Evolutionary conservation across 2,113 vertebrate genomes (phyloP).

Genomic region (Antechinus flavipes): DNA sequence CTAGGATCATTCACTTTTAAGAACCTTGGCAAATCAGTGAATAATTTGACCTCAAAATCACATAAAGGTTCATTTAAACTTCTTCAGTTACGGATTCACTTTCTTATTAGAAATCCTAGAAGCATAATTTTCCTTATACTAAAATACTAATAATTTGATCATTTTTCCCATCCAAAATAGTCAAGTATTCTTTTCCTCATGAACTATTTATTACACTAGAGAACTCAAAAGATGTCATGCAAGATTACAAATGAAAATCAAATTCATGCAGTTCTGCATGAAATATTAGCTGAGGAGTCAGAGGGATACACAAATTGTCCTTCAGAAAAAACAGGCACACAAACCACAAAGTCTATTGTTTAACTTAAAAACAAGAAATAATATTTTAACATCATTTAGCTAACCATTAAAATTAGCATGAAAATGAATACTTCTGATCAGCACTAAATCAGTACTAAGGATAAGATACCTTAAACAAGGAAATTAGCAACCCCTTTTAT

Average conservation of each 20-base stretch:
- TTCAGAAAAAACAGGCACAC: slow-evolving; percentile 12
- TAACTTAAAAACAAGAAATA: background rate
- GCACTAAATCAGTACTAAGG: too few species aligned
- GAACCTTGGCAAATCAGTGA: background rate
- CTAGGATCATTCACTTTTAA: background rate
- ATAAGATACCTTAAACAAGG: too few species aligned
- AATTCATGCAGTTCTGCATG: background rate
- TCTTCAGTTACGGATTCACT: background rate
- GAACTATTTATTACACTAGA: background rate
- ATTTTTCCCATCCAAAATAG: background rate
- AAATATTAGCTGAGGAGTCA: background rate
- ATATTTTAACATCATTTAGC: background rate
- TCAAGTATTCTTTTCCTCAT: background rate
- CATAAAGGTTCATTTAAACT: background rate
- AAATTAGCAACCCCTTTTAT: background rate
- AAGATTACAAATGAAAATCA: background rate
- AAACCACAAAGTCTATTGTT: background rate
- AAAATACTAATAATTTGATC: background rate
- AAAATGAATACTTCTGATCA: background rate
- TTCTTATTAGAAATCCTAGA: background rate
- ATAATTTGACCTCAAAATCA: background rate
- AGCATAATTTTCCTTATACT: background rate
- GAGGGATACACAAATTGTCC: background rate
- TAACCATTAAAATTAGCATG: background rate
- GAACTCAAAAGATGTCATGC: background rate